Evolutionary conservation across 2,888 invertebrate species (phyloP).

Genomic region (Mayetiola destructor): DNA sequence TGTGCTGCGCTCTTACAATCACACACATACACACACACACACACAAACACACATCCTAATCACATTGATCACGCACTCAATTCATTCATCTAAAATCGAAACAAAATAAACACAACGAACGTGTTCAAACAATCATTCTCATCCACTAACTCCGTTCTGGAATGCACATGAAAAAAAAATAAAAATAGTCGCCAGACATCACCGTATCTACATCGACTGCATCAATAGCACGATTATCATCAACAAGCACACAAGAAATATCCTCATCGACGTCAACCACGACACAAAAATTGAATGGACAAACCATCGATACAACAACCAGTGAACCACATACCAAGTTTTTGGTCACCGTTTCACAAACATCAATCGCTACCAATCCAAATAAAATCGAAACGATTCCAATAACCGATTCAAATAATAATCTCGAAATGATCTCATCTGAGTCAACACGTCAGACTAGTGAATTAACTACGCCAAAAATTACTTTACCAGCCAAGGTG

Average conservation of each 20-base stretch:
- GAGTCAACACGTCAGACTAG: neutral
- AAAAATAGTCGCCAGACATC: neutral
- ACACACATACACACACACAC: neutral
- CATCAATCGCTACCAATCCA: neutral
- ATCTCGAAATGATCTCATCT: neutral
- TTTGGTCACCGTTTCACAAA: neutral
- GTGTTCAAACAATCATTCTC: neutral
- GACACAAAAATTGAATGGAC: slow-evolving; percentile 11
- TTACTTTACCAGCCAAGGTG: slow-evolving; percentile 3
- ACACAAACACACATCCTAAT: neutral
- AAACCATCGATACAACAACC: neutral
- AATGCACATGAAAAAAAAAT: neutral
- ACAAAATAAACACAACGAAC: neutral
- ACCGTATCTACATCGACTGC: slow-evolving; percentile 16
- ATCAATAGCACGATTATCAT: slow-evolving; percentile 18
- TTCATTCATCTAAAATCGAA: too few species aligned
- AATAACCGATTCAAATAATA: neutral
- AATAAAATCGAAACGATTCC: slow-evolving; percentile 2
- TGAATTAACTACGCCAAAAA: neutral
- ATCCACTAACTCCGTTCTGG: neutral
- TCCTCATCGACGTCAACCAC: slow-evolving; percentile 19
- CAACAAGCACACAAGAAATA: slow-evolving; percentile 20
- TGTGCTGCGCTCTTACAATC: neutral
- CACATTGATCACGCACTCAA: too few species aligned
- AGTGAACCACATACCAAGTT: neutral